Conservation (phyloP, 2,797 vertebrate genomes). For the Melopsittacus undulatus region DNA sequence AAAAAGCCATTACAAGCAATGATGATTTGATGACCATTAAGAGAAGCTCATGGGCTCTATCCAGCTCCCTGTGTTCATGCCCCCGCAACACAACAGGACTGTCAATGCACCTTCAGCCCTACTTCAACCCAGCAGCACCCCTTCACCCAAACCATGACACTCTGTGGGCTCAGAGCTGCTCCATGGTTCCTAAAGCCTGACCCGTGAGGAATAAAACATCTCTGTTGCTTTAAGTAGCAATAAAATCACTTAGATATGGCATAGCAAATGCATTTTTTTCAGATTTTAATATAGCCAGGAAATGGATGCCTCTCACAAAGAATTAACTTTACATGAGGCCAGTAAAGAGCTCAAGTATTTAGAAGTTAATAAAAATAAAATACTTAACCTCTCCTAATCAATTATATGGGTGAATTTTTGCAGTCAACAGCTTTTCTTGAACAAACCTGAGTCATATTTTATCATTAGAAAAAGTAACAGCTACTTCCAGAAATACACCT, state of each 20-base stretch:
- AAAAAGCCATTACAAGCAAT: neutral
- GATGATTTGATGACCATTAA: neutral
- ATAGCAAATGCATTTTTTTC: neutral
- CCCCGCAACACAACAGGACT: neutral
- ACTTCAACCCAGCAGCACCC: neutral
- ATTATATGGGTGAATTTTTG: neutral
- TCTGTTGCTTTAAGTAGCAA: neutral
- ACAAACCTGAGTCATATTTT: neutral
- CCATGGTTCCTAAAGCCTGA: neutral
- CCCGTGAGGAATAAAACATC: neutral
- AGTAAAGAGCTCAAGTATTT: neutral
- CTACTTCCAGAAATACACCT: neutral
- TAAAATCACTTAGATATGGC: neutral
- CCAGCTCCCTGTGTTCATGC: neutral
- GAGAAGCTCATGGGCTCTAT: neutral
- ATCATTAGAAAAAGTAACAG: neutral
- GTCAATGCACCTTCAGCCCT: neutral
- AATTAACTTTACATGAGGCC: neutral
- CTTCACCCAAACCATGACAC: neutral
- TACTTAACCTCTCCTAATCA: neutral
- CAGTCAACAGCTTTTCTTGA: neutral
- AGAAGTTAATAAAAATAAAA: neutral
- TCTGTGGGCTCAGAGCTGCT: neutral
- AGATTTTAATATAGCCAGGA: neutral
- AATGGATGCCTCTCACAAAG: neutral